Percentiles rank a stretch among this genome's conserved stretches.
Conservation (phyloP, 2,888 invertebrate genomes). For the Hydrotaea cyrtoneurina region DNA sequence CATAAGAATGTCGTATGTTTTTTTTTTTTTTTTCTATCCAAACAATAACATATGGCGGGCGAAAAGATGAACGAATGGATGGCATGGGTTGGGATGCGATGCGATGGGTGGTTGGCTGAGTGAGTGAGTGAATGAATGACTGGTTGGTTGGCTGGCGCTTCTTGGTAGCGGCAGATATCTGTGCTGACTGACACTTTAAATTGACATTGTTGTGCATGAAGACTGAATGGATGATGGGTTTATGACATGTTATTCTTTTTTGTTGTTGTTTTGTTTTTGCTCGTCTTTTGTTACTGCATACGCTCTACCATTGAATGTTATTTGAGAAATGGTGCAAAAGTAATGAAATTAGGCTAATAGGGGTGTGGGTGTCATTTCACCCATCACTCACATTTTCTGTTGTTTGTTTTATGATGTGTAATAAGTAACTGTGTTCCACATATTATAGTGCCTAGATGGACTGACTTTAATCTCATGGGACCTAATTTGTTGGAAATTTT, state of each 20-base stretch:
- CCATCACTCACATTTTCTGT: conserved; percentile 3
- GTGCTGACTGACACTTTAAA: conserved; percentile 46
- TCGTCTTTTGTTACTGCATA: conserved; percentile 30
- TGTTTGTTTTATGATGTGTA: not conserved
- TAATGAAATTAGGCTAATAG: conserved; percentile 50
- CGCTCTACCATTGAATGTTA: not conserved
- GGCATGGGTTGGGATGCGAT: not conserved
- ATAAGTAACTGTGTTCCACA: not conserved
- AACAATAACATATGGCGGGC: conserved; percentile 9
- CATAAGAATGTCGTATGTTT: conserved; percentile 39
- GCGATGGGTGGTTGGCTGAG: not conserved
- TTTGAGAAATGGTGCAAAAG: conserved; percentile 47
- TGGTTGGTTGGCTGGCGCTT: not conserved
- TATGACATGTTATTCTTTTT: conserved; percentile 33
- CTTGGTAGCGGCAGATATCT: conserved; percentile 23
- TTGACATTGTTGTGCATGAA: conserved; percentile 55
- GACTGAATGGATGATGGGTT: conserved; percentile 23
- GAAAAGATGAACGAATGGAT: not conserved
- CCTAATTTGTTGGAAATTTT: conserved; percentile 16
- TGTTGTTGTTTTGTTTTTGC: not conserved
- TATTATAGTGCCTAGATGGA: not conserved
- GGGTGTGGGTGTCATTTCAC: conserved; percentile 11
- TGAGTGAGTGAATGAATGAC: no score
- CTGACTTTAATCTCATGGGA: not conserved
- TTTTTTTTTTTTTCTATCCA: no score